These are phyloP conservation scores for Papilio helenus DNA, from an alignment of 1,140 invertebrate genomes.

Conservation along the genomic window DNA sequence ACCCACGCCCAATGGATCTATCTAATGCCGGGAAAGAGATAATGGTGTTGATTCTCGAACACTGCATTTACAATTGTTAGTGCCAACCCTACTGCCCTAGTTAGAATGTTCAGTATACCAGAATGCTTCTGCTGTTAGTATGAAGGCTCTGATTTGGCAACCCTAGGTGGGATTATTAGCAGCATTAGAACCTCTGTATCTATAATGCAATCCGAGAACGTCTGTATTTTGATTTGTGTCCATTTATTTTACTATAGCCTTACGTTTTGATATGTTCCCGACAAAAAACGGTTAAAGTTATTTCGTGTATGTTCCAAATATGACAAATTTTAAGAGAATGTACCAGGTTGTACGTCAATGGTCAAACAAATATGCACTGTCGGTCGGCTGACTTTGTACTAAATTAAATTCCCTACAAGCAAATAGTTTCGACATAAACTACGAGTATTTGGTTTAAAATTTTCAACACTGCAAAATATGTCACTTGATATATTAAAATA, in stretches of 20 bases:
- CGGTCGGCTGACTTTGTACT: neutral
- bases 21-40: no score
- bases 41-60: neutral
- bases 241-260: neutral
- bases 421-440: neutral
- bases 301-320: neutral
- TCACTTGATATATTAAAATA: neutral
- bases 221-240: neutral
- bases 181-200: neutral
- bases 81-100: neutral
- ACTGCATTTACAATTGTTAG: neutral
- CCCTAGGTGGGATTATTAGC: conserved; percentile 18
- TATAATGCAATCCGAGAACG: neutral
- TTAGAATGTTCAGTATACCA: neutral
- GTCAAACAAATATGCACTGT: neutral
- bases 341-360: neutral
- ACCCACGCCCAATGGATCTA: no score
- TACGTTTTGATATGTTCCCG: neutral
- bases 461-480: neutral
- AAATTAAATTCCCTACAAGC: neutral
- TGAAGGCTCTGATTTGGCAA: neutral
- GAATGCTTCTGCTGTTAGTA: neutral
- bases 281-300: neutral
- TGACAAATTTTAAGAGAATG: neutral
- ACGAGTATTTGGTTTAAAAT: neutral